Evolutionary conservation across 2,113 vertebrate genomes (phyloP), one percentile per base, ranked within the genome.

Genomic region (Holacanthus passer): DNA sequence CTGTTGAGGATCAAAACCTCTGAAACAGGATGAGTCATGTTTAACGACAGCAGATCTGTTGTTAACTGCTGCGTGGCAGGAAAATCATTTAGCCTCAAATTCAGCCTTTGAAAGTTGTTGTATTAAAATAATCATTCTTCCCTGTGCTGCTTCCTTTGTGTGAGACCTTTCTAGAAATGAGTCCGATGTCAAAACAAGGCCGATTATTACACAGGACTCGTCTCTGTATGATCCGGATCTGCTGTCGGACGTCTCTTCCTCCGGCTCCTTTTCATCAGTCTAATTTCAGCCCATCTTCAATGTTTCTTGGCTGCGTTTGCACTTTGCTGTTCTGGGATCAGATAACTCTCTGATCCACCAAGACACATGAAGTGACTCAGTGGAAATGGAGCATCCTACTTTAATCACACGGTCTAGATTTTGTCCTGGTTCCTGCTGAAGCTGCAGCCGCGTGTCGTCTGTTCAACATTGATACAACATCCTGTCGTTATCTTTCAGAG

Each of bases 401-500:
- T 79, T 62, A 43, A 31, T 75, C 59, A 52, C 48, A 50, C 82
- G 82, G 31, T 62, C 70, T 67, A 72, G 43, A 79, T 72, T 75
- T 35, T 85, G 79, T 71, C 78, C 82, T 75, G 31, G 27, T 88
- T 75, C 48, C 70, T 5, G 63, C 62, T 67, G 41, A 73, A 53
- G 55, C 77, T 7, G 4, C 22, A 10, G 48, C 74, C 63, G 39
- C 24, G 70, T 55, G 70, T 55, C 0, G 9, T 71, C 66, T 4
- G 12, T 17, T 27, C 22, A 17, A 1, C 48, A 0, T 2, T 55
- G 20, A 5, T 37, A 1, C 32, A 13, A 10, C 59, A 37, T 37
- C 59, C 10, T n/a, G 1, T 39, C 35, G 14, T n/a, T 14, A 14
- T 22, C 19, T n/a, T 62, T 59, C 16, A 32, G 32, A 32, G 58